These are phyloP conservation scores for Eilema depressum DNA, from an alignment of 2,888 invertebrate species.

Conservation along the genomic window DNA sequence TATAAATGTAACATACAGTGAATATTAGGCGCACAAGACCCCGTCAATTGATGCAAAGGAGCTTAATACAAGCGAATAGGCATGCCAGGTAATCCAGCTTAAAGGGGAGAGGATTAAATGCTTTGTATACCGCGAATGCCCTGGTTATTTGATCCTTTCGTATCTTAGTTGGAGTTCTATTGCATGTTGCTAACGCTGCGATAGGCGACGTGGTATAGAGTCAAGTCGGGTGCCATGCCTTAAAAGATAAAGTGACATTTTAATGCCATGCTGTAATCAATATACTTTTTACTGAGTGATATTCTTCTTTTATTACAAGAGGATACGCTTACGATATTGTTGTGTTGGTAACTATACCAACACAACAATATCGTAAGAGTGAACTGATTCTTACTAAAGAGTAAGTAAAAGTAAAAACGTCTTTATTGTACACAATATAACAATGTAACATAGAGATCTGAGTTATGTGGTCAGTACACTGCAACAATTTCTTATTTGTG, in stretches of 20 bases:
- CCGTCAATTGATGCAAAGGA: slow-evolving; percentile 71
- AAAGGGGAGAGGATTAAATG: slow-evolving; percentile 77
- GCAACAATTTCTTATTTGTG: too few species aligned
- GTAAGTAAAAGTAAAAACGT: too few species aligned
- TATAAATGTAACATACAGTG: slow-evolving; percentile 70
- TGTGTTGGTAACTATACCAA: too few species aligned
- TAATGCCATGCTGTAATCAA: too few species aligned
- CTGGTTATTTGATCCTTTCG: slow-evolving; percentile 74
- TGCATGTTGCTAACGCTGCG: slow-evolving; percentile 75
- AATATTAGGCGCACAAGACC: slow-evolving; percentile 69
- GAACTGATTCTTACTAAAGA: too few species aligned
- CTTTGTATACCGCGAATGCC: slow-evolving; percentile 64
- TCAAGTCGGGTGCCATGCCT: slow-evolving; percentile 61
- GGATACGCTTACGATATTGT: too few species aligned
- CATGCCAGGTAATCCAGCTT: slow-evolving; percentile 81
- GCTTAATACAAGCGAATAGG: slow-evolving; percentile 73
- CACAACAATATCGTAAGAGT: too few species aligned
- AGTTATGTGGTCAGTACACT: too few species aligned
- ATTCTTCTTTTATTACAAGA: too few species aligned
- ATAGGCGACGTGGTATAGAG: slow-evolving; percentile 64
- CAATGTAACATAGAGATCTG: too few species aligned
- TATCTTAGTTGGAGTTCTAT: slow-evolving; percentile 67
- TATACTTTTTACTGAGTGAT: too few species aligned
- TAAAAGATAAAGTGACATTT: slow-evolving; percentile 70
- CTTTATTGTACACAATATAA: too few species aligned